phyloP scores from a whole-genome alignment of 2,888 invertebrate species.

The Noctua comes region DNA sequence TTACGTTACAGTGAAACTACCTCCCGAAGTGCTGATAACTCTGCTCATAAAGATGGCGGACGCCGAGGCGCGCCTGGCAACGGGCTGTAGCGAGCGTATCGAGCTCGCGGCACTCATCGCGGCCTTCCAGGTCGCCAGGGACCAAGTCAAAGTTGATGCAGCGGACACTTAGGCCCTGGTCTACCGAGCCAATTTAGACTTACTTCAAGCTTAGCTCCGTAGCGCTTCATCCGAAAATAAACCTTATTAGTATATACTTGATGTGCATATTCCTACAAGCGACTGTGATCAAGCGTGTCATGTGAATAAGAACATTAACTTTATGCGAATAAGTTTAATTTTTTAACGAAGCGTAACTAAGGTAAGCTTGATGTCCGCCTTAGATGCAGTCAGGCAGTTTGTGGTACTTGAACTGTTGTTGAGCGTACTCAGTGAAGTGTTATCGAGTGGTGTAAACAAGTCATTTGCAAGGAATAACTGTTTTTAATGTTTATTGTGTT shows the following conservation, averaged over 20 bases:
- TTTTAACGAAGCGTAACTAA: not conserved
- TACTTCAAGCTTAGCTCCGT: not conserved
- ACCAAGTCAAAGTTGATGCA: constrained; percentile 82
- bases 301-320: not conserved
- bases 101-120: constrained; percentile 97
- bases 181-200: not conserved
- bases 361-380: not conserved
- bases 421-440: not conserved
- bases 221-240: not conserved
- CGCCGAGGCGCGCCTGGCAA: constrained; percentile 95
- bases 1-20: constrained; percentile 94
- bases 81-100: constrained; percentile 97
- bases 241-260: not conserved
- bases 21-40: constrained; percentile 93
- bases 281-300: not conserved
- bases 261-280: not conserved
- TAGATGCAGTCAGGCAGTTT: too few relatives aligned
- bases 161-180: constrained; percentile 31
- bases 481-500: not conserved
- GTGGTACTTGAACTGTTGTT: not conserved
- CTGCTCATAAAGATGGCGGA: constrained; percentile 97
- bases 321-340: not conserved
- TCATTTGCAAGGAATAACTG: not conserved
- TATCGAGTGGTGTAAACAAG: too few relatives aligned
- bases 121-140: constrained; percentile 95